Base-by-base conservation (phyloP, 2,113 vertebrate species). In the Gymnobelideus leadbeateri region DNA sequence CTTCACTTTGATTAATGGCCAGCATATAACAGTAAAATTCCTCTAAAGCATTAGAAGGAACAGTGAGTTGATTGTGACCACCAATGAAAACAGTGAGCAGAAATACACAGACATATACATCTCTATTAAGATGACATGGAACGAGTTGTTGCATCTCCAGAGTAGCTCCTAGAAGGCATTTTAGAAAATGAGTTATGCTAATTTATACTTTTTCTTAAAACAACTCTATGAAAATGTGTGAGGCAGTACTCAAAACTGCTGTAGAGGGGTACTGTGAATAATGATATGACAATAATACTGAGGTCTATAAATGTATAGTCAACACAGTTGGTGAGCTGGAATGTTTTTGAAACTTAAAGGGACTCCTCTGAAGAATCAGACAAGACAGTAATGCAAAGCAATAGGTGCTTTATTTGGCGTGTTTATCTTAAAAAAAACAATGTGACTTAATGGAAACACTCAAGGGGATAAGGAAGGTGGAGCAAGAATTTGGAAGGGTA, bases 71-170 rank as follows among this genome's bases (percentile, higher is more conserved):
- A 10, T 25, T 89, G 12, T 12, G 77, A 31, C 16, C 43, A 16
- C n/a, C 91, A 25, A 7, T 0, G 52, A 77, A 68, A 23, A 21
- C 0, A 1, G 90, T 94, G 31, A 0, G 0, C 51, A 4, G 92
- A 47, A 9, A n/a, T 0, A 0, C 23, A 61, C 12, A 57, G 47
- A 51, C 24, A 28, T 4, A 25, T 0, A 3, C 0, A 24, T 19
- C 51, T 16, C 23, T 0, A 24, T 3, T 19, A 93, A 61, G 90
- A 53, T 92, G 91, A 19, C 91, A 25, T 91, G 92, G n/a, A 11
- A n/a, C 3, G 25, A 51, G 47, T 0, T 46, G 0, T 43, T 16
- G 1, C 8, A 43, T 50, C 89, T 51, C 14, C 28, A 90, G 28
- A 90, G 47, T 31, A 3, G 37, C 0, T 43, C 51, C 14, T 0